These are phyloP conservation scores for Ardeotis arabs DNA, from an alignment of 2,113 vertebrate species.

Conservation along the genomic window DNA sequence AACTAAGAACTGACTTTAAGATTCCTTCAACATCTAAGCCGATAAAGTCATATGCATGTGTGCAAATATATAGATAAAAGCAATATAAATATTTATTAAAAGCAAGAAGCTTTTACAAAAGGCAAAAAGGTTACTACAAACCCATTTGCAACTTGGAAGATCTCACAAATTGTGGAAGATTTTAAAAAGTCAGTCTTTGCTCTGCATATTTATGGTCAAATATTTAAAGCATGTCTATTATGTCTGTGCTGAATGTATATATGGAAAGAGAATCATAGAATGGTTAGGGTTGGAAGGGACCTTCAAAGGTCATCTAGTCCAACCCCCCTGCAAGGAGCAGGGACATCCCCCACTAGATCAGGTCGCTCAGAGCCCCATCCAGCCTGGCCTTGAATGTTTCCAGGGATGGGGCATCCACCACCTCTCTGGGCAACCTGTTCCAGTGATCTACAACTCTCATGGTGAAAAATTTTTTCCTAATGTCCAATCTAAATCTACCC, in stretches of 20 bases:
- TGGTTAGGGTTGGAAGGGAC: no score
- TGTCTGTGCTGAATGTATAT: neutral
- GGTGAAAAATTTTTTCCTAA: no score
- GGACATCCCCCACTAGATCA: no score
- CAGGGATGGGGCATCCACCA: no score
- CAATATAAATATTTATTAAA: neutral
- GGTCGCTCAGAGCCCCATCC: no score
- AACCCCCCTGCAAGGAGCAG: no score
- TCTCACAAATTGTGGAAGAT: neutral
- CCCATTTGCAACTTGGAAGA: neutral
- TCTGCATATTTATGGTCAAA: neutral
- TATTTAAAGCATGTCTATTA: neutral
- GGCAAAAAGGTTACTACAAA: neutral
- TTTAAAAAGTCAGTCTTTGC: neutral
- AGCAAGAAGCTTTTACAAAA: neutral
- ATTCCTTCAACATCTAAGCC: neutral
- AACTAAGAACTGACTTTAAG: neutral
- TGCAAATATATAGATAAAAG: neutral
- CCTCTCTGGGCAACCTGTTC: no score
- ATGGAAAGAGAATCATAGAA: neutral
- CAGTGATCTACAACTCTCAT: no score
- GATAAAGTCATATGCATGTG: neutral
- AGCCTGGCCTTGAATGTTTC: no score
- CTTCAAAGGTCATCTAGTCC: no score
- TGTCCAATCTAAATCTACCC: no score